phyloP scores from a whole-genome alignment of 2,113 vertebrate genomes.

The Pelobates fuscus region DNA sequence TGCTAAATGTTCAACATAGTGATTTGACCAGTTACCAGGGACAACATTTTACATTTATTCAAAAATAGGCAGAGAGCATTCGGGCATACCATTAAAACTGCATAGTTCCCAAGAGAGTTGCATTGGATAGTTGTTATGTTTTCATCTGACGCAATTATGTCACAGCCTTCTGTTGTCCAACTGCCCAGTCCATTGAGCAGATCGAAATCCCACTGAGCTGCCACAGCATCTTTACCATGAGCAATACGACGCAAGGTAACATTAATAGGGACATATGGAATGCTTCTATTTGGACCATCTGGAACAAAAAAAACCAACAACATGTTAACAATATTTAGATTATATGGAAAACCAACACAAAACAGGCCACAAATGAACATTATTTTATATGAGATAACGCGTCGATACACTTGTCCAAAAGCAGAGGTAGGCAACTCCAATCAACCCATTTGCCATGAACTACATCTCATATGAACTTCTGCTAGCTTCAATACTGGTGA shows the following conservation, averaged over 20 bases:
- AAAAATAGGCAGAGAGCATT: too few relatives aligned
- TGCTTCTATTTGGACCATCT: constrained; percentile 76
- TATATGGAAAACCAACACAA: too few relatives aligned
- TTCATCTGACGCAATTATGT: constrained; percentile 82
- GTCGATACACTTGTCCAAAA: too few relatives aligned
- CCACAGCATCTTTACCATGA: constrained; percentile 83
- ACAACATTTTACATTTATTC: too few relatives aligned
- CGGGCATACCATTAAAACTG: constrained; percentile 84
- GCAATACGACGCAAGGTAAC: constrained; percentile 85
- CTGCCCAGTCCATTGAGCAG: constrained; percentile 86
- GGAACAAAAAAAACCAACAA: not conserved
- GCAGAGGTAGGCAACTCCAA: too few relatives aligned
- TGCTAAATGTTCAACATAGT: too few relatives aligned
- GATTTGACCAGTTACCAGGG: too few relatives aligned
- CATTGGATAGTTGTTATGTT: constrained; percentile 93
- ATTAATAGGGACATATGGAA: constrained; percentile 78
- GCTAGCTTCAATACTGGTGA: too few relatives aligned
- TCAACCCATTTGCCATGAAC: too few relatives aligned
- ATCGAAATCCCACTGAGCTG: constrained; percentile 90
- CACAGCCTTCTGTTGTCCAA: constrained; percentile 90
- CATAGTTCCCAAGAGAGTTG: constrained; percentile 89
- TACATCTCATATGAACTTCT: too few relatives aligned
- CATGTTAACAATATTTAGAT: not conserved
- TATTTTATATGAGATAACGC: too few relatives aligned
- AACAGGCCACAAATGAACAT: too few relatives aligned